Percentiles rank a stretch among this genome's conserved stretches.
These are phyloP conservation scores for Microctenopoma steveboyesi DNA, from an alignment of 2,797 vertebrate species.

Conservation along the genomic window DNA sequence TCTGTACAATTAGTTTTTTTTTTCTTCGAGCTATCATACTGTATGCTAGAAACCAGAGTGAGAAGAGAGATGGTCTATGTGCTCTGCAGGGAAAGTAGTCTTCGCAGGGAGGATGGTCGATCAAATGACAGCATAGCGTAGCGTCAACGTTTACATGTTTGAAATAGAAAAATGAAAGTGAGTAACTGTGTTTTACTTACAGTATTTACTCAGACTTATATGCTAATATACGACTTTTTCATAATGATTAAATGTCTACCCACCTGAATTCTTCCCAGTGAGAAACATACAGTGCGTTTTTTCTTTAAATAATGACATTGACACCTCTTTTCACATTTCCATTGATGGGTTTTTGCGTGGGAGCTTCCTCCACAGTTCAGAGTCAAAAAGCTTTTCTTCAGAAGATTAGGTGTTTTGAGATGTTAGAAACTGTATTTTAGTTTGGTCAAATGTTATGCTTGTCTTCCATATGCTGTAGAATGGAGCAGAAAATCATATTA, in stretches of 20 bases:
- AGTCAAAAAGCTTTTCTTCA: slow-evolving; percentile 11
- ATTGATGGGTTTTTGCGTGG: background rate
- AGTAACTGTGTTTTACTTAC: slow-evolving; percentile 4
- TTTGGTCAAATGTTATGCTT: background rate
- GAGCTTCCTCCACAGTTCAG: slow-evolving; percentile 21
- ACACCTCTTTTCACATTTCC: slow-evolving; percentile 18
- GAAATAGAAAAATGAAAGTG: background rate
- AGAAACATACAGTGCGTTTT: background rate
- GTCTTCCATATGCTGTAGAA: background rate
- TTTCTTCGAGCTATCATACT: slow-evolving; percentile 47
- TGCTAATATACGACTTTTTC: background rate
- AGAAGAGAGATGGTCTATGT: slow-evolving; percentile 30
- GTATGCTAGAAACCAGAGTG: slow-evolving; percentile 32
- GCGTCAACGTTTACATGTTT: slow-evolving; percentile 1
- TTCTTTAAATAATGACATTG: slow-evolving; percentile 24
- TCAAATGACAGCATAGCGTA: slow-evolving; percentile 6
- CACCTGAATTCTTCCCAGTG: slow-evolving; percentile 6
- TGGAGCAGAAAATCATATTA: too few species aligned
- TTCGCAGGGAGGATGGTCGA: slow-evolving; percentile 24
- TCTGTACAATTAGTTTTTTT: slow-evolving; percentile 45
- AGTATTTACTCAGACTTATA: background rate
- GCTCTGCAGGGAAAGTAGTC: slow-evolving; percentile 18
- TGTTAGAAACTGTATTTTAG: background rate
- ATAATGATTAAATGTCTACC: background rate
- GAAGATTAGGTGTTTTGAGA: background rate